Conservation (phyloP, 2,888 invertebrate genomes). For the Plusia festucae region DNA sequence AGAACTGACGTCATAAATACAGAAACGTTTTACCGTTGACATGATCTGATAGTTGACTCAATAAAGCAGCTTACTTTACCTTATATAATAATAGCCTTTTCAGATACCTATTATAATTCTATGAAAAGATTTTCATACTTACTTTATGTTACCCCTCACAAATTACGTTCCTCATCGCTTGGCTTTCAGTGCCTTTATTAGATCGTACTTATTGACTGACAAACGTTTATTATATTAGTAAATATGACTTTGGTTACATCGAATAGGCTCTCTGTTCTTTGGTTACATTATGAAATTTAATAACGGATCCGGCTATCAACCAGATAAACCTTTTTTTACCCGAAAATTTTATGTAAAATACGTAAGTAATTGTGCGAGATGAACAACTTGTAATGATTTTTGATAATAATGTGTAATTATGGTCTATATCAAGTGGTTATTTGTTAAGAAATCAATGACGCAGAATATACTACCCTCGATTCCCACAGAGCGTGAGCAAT, state of each 20-base stretch:
- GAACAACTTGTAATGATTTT: background rate
- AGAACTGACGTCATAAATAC: slow-evolving; percentile 35
- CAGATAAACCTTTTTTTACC: too few relatives aligned
- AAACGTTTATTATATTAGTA: slow-evolving; percentile 27
- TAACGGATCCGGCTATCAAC: too few relatives aligned
- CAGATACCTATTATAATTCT: too few relatives aligned
- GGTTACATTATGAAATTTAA: background rate
- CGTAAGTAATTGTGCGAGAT: background rate
- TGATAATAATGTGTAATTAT: slow-evolving; percentile 23
- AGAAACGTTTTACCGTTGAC: slow-evolving; percentile 22
- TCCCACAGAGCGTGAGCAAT: slow-evolving; percentile 78
- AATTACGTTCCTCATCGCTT: slow-evolving; percentile 32
- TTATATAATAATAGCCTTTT: too few relatives aligned
- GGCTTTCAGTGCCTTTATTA: slow-evolving; percentile 10
- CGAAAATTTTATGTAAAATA: background rate
- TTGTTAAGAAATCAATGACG: slow-evolving; percentile 68
- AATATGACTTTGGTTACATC: too few relatives aligned
- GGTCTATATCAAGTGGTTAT: slow-evolving; percentile 60
- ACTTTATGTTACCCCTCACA: too few relatives aligned
- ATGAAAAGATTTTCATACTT: too few relatives aligned
- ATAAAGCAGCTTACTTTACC: slow-evolving; percentile 15
- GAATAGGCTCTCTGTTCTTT: too few relatives aligned
- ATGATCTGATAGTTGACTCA: slow-evolving; percentile 32
- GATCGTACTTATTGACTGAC: slow-evolving; percentile 17
- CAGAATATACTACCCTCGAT: slow-evolving; percentile 64